Percentiles rank a stretch among this genome's conserved stretches.
Evolutionary conservation across 92 coral and sea anemone genomes (phyloP).

Genomic region (Metridium senile): DNA sequence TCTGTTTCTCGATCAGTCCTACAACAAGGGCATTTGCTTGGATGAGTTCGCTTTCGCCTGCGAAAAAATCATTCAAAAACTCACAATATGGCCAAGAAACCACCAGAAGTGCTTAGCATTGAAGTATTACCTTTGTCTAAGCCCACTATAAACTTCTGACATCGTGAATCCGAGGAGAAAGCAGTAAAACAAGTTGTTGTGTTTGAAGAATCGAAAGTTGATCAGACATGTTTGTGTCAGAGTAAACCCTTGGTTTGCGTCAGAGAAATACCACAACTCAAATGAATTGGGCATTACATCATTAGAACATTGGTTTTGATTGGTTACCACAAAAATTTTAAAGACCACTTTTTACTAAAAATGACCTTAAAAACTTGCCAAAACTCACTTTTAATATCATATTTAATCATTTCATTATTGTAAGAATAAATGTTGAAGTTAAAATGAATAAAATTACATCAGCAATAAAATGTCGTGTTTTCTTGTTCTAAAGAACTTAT

Average conservation of each 20-base stretch:
- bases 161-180: constrained; percentile 49
- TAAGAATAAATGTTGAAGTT: no score
- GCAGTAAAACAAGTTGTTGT: constrained; percentile 35
- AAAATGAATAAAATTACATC: no score
- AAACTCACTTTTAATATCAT: no score
- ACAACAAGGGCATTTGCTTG: constrained; percentile 97
- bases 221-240: constrained; percentile 95
- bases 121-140: constrained; percentile 78
- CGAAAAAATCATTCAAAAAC: constrained; percentile 33
- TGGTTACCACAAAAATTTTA: background rate
- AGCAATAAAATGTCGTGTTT: no score
- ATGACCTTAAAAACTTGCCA: no score
- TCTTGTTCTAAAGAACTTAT: constrained; percentile 15
- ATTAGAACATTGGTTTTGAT: constrained; percentile 13
- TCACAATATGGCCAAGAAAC: constrained; percentile 9
- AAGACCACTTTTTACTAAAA: background rate
- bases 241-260: constrained; percentile 98
- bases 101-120: constrained; percentile 1
- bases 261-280: constrained; percentile 89
- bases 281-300: constrained; percentile 46
- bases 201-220: constrained; percentile 70
- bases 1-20: constrained; percentile 73
- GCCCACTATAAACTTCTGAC: constrained; percentile 76
- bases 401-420: no score
- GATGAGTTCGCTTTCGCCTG: constrained; percentile 97